These are phyloP conservation scores for Campaea margaritaria DNA, from an alignment of 2,888 invertebrate genomes.

Conservation along the genomic window DNA sequence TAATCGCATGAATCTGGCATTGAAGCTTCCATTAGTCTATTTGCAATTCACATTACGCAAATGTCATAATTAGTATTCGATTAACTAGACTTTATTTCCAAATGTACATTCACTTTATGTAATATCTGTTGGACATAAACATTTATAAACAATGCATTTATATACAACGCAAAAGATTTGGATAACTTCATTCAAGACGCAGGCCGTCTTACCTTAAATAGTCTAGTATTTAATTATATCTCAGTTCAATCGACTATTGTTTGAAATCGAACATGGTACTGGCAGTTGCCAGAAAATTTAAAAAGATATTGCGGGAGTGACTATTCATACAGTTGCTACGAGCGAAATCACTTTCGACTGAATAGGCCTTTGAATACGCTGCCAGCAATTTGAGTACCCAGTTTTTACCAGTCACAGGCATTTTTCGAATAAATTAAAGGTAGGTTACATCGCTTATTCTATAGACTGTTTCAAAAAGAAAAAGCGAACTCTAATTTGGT, in stretches of 20 bases:
- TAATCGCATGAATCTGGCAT: no score
- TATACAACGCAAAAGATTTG: no score
- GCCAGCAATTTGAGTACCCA: not conserved
- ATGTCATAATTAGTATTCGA: not conserved
- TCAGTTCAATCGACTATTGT: no score
- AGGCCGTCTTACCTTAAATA: no score
- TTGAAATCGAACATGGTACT: not conserved
- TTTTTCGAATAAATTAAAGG: not conserved
- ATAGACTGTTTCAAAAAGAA: no score
- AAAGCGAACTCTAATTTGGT: no score
- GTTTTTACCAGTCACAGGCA: constrained; percentile 3
- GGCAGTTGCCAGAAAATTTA: not conserved
- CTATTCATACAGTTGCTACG: not conserved
- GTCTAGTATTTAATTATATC: no score
- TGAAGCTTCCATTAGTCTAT: not conserved
- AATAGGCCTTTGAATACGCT: constrained; percentile 13
- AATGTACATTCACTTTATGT: not conserved
- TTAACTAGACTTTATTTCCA: not conserved
- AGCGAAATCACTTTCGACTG: constrained; percentile 12
- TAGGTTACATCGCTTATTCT: not conserved
- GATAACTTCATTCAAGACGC: no score
- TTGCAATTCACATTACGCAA: not conserved
- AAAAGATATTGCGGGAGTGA: no score
- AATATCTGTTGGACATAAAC: no score
- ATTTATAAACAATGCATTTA: no score